Percentiles rank a stretch among this genome's conserved stretches.
Evolutionary conservation across 2,113 vertebrate species (phyloP).

Genomic region (Crocuta crocuta): DNA sequence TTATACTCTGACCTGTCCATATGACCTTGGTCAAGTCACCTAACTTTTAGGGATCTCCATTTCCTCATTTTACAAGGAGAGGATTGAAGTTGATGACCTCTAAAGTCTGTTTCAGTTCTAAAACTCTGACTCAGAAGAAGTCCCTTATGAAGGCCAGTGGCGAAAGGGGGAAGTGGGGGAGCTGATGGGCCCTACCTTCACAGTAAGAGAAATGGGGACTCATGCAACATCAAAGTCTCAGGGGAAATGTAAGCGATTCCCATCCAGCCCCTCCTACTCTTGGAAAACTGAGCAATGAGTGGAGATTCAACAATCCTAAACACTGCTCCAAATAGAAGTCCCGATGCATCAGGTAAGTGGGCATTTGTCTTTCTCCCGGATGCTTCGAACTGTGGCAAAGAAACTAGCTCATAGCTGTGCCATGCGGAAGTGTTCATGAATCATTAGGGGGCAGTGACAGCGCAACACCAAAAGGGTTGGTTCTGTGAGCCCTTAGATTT

Average conservation of each 20-base stretch:
- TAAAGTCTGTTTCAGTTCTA: not conserved
- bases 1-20: not conserved
- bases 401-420: conserved; percentile 12
- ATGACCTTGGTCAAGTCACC: not conserved
- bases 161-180: not conserved
- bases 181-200: not conserved
- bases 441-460: not conserved
- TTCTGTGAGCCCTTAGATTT: not conserved
- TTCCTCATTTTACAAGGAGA: not conserved
- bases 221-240: rapidly evolving
- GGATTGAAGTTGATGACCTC: not conserved
- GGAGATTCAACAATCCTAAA: not conserved
- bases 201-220: not conserved
- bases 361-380: conserved; percentile 7
- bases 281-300: not conserved
- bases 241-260: not conserved
- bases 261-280: not conserved
- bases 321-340: not conserved
- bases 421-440: not conserved
- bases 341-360: not conserved
- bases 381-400: not conserved
- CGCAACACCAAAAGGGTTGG: conserved; percentile 46
- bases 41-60: not conserved
- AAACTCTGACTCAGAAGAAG: conserved; percentile 11
- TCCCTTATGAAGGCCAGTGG: not conserved